Base-by-base conservation (phyloP, 2,113 vertebrate species). In the Sminthopsis crassicaudata region DNA sequence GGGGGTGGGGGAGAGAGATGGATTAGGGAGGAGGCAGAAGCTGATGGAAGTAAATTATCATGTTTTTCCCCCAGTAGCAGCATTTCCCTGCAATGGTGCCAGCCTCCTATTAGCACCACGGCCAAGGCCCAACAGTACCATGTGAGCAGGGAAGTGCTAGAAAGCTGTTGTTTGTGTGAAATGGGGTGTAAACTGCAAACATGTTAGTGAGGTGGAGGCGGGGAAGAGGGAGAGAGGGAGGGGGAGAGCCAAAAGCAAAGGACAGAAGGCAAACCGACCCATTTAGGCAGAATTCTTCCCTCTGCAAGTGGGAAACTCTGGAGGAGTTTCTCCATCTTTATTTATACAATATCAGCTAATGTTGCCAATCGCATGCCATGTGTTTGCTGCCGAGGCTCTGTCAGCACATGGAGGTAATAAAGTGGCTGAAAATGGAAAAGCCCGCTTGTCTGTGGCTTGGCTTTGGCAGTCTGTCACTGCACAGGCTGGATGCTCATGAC, bases 371-470 rank as follows among this genome's bases (percentile, higher is more conserved):
- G 54, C 91, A 95, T 94, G 93, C 97, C 76, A 51, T 95, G 97
- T 97, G 97, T 97, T 97, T 97, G 96, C 97, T 93, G 96, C 98
- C 0, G 46, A 97, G 94, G 91, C 96, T 95, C 96, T 92, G 97
- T 97, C 98, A 98, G 96, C 98, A 98, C 98, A 98, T 93, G 97
- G 98, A 98, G 97, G 97, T 96, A 97, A 98, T 97, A 97, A 98
- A 98, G 95, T 7, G 25, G 97, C 98, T 98, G 98, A 98, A 98
- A 98, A 98, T 96, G 98, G 98, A 98, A 98, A 98, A 96, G 2
- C 27, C 53, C 96, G 96, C 97, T 97, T 96, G 96, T 96, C 96
- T 97, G 96, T 94, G 46, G 97, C 97, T 97, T 96, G 95, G 48
- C 95, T 93, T 76, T 97, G 96, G 97, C 97, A 93, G 97, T 96